Evolutionary conservation across 2,888 invertebrate species (phyloP).

Genomic region (Bimastos eiseni): DNA sequence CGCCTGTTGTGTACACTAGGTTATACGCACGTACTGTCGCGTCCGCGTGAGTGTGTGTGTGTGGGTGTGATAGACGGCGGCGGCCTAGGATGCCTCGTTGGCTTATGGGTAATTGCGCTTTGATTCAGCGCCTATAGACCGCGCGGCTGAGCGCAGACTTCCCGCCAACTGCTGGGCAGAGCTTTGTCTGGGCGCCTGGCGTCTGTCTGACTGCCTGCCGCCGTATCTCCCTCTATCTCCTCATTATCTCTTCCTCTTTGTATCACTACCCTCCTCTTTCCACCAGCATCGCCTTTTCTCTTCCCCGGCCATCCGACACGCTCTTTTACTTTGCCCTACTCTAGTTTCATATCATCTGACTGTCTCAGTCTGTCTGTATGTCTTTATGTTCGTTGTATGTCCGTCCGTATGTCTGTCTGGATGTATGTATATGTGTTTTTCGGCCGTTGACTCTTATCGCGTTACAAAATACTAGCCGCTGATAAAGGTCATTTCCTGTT

Average conservation of each 20-base stretch:
- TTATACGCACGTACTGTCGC: not conserved
- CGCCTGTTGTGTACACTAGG: not conserved
- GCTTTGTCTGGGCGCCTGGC: not conserved
- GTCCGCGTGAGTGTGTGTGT: not conserved
- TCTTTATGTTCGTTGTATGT: conserved; percentile 22
- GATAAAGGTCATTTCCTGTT: not conserved
- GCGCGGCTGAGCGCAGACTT: not conserved
- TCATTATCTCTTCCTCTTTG: not conserved
- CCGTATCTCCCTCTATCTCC: not conserved
- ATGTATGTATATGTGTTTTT: conserved; percentile 22
- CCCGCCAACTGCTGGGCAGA: not conserved
- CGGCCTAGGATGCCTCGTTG: not conserved
- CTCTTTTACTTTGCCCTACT: not conserved
- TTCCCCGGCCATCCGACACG: not conserved
- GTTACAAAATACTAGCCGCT: not conserved
- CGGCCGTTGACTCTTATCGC: not conserved
- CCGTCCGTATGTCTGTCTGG: conserved; percentile 27
- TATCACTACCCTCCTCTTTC: not conserved
- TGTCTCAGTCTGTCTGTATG: not conserved
- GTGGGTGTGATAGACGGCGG: not conserved
- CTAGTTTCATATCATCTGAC: not conserved
- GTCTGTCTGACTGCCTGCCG: not conserved
- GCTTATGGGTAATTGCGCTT: not conserved
- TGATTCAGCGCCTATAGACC: not conserved
- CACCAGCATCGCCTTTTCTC: not conserved